A percentile compares a stretch with the other conserved stretches of the same genome.
Evolutionary conservation across 2,797 vertebrate genomes (phyloP).

Genomic region (Hoplostethus atlanticus): DNA sequence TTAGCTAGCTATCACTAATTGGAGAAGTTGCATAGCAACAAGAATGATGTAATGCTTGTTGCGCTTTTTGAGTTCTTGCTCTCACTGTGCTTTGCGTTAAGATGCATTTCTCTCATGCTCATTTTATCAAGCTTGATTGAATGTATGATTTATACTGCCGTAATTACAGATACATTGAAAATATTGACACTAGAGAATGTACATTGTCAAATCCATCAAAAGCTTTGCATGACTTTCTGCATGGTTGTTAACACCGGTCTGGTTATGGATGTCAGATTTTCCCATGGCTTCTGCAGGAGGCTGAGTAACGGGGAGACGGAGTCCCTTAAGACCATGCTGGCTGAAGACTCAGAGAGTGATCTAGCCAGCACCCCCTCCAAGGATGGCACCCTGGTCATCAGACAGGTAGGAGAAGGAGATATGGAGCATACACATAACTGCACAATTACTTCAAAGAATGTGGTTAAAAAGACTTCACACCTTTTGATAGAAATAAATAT

Average conservation of each 20-base stretch:
- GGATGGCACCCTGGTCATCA: conserved; percentile 95
- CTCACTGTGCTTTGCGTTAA: no score
- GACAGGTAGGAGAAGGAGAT: conserved; percentile 88
- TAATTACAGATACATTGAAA: not conserved
- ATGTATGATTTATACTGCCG: not conserved
- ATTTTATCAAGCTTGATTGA: no score
- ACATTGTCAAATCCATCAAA: not conserved
- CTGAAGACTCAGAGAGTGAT: conserved; percentile 94
- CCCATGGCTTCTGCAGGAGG: conserved; percentile 80
- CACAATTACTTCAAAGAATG: no score
- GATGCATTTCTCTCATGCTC: no score
- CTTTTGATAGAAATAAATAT: no score
- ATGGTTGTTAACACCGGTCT: conserved; percentile 56
- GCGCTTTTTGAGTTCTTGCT: no score
- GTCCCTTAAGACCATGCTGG: conserved; percentile 96
- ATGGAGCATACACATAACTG: no score
- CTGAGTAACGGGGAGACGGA: conserved; percentile 96
- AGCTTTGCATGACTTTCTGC: conserved; percentile 43
- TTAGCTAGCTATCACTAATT: no score
- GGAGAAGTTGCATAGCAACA: no score
- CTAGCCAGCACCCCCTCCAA: conserved; percentile 92
- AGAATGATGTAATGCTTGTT: no score
- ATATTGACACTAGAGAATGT: not conserved
- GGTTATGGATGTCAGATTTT: conserved; percentile 63
- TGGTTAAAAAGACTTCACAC: no score